A percentile compares a stretch with the other conserved stretches of the same genome.
These are phyloP conservation scores for Spongia lamella DNA, from an alignment of 37 sponge, comb jelly and placozoan species.

Conservation along the genomic window DNA sequence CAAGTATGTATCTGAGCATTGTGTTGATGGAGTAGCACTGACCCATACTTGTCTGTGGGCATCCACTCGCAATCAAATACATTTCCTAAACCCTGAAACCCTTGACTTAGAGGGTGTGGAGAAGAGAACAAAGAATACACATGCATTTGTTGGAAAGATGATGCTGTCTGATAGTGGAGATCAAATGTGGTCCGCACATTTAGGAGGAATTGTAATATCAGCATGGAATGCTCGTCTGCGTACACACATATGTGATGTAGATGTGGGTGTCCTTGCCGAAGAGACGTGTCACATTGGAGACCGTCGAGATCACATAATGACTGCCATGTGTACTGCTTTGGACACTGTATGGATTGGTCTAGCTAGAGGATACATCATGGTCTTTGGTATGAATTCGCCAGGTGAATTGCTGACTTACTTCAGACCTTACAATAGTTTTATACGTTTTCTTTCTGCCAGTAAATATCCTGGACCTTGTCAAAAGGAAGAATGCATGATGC, in stretches of 20 bases:
- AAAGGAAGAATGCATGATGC: conserved; percentile 66
- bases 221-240: conserved; percentile 64
- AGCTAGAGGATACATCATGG: conserved; percentile 82
- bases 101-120: conserved; percentile 40
- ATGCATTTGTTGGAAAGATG: conserved; percentile 59
- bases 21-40: conserved; percentile 53
- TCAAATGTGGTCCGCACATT: conserved; percentile 75
- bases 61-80: conserved; percentile 60
- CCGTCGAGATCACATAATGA: conserved; percentile 29
- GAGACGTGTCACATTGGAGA: too few relatives aligned
- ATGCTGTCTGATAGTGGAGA: conserved; percentile 25
- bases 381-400: conserved; percentile 54
- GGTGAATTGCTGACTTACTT: conserved; percentile 51
- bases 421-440: conserved; percentile 64
- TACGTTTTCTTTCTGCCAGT: conserved; percentile 60
- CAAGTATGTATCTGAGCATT: conserved; percentile 59
- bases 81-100: conserved; percentile 56
- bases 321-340: conserved; percentile 64
- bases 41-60: conserved; percentile 58
- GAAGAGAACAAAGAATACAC: conserved; percentile 4
- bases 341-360: conserved; percentile 87
- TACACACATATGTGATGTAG: conserved; percentile 42
- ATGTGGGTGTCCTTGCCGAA: neutral
- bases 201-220: conserved; percentile 45
- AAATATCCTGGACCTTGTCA: conserved; percentile 55